phyloP scores from a whole-genome alignment of 1,140 invertebrate genomes.

The Antheraea pernyi region DNA sequence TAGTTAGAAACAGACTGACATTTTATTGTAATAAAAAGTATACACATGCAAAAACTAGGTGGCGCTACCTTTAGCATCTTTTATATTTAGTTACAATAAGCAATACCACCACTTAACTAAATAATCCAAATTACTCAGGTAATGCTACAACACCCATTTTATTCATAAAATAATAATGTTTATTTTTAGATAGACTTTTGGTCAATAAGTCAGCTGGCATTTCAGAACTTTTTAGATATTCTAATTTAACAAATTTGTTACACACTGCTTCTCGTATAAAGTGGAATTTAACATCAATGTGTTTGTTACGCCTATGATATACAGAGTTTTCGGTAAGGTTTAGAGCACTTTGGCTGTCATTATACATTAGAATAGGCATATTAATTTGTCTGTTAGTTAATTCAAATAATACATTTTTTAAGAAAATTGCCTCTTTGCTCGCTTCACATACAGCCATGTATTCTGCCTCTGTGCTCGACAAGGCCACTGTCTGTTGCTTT shows the following conservation, averaged over 20 bases:
- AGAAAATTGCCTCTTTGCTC: constrained; percentile 16
- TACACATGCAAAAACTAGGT: no score
- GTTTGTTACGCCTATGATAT: constrained; percentile 14
- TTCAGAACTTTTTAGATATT: constrained; percentile 9
- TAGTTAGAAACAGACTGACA: no score
- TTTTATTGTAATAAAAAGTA: no score
- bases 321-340: constrained; percentile 7
- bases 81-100: background rate
- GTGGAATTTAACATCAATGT: constrained; percentile 17
- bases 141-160: constrained; percentile 8
- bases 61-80: no score
- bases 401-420: constrained; percentile 14
- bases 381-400: background rate
- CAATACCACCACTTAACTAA: constrained; percentile 16
- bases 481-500: constrained; percentile 13
- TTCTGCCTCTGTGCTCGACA: constrained; percentile 3
- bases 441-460: constrained; percentile 13
- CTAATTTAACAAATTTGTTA: constrained; percentile 9
- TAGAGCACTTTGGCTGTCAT: constrained; percentile 14
- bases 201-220: constrained; percentile 18
- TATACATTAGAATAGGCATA: constrained; percentile 7
- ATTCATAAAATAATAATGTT: constrained; percentile 16
- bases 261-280: constrained; percentile 7
- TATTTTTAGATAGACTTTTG: constrained; percentile 11
- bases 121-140: constrained; percentile 8